phyloP scores from a whole-genome alignment of 2,113 vertebrate genomes.

The Pomatostomus ruficeps region DNA sequence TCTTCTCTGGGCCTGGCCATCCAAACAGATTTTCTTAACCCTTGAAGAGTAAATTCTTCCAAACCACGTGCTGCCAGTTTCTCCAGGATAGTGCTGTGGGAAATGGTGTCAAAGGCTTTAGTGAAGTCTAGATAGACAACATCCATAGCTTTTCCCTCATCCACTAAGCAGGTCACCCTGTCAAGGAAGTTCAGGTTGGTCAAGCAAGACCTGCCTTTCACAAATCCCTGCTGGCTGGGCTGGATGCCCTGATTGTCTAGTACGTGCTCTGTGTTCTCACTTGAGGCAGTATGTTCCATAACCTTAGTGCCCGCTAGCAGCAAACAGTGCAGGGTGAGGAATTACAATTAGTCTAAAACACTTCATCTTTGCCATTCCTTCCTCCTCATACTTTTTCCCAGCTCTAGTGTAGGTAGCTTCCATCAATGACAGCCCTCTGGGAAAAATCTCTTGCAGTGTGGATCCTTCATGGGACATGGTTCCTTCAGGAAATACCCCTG shows the following conservation, averaged over 20 bases:
- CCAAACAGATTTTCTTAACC: neutral
- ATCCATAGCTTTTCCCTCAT: neutral
- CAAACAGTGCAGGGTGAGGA: neutral
- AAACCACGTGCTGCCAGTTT: neutral
- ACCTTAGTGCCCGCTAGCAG: neutral
- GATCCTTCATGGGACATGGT: fast-evolving
- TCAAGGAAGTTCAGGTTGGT: neutral
- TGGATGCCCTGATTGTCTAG: no score
- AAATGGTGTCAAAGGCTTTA: neutral
- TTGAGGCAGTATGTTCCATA: neutral
- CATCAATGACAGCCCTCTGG: neutral
- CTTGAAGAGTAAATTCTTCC: fast-evolving
- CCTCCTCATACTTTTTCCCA: neutral
- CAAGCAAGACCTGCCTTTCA: neutral
- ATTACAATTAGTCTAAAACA: neutral
- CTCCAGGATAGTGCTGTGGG: neutral
- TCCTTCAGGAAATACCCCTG: neutral
- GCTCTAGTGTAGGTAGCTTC: fast-evolving
- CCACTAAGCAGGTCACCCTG: no score
- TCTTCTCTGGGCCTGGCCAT: no score
- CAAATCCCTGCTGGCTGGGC: neutral
- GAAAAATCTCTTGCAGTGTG: neutral
- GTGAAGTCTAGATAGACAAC: neutral
- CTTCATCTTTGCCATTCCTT: neutral
- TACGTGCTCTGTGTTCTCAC: fast-evolving